Conservation (phyloP, 2,888 invertebrate genomes). For the Trachelus iudaicus region DNA sequence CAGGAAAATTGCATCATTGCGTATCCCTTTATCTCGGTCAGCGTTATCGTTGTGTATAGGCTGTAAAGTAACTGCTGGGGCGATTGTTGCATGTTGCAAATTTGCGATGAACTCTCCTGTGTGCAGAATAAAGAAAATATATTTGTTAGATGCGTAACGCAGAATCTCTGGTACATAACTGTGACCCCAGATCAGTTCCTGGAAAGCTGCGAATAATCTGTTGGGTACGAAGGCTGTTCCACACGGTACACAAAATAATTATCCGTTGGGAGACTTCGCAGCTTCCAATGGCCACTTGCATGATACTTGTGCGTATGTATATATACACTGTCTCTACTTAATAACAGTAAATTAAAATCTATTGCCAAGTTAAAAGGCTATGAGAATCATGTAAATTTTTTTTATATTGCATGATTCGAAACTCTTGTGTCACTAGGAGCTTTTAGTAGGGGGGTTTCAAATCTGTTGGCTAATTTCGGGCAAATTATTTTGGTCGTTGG, state of each 20-base stretch:
- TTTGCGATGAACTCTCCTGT: constrained; percentile 75
- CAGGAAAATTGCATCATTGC: constrained; percentile 92
- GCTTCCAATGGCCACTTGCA: not conserved
- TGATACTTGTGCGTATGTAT: no score
- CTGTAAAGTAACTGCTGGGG: constrained; percentile 85
- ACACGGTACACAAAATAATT: not conserved
- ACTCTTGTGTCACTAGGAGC: not conserved
- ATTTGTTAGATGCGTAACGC: not conserved
- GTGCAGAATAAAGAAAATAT: constrained; percentile 37
- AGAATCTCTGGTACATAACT: not conserved
- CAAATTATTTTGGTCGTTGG: not conserved
- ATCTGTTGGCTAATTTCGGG: not conserved
- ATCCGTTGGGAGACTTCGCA: not conserved
- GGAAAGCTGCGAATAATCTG: not conserved
- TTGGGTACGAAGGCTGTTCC: not conserved
- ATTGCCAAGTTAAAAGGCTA: not conserved
- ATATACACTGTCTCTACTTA: not conserved
- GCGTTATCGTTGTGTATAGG: constrained; percentile 81
- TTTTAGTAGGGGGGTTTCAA: not conserved
- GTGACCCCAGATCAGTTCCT: not conserved
- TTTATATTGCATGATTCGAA: not conserved
- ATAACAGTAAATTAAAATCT: not conserved
- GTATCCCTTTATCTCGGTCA: constrained; percentile 88
- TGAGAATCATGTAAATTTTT: not conserved
- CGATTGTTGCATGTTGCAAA: constrained; percentile 81